A percentile compares a stretch with the other conserved stretches of the same genome.
phyloP scores from a whole-genome alignment of 2,888 invertebrate species.

The Spilarctia lutea region DNA sequence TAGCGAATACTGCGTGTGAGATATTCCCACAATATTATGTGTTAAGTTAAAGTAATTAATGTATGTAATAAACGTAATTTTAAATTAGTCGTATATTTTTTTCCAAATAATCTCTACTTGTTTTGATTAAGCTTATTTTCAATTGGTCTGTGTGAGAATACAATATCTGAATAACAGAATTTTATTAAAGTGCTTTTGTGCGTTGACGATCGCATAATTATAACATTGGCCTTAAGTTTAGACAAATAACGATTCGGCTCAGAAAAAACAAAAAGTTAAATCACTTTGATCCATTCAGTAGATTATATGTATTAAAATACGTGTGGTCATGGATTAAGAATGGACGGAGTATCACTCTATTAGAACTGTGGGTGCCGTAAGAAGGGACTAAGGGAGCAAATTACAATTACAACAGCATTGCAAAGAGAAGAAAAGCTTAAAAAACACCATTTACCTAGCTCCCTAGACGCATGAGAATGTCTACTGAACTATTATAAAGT shows the following conservation, averaged over 20 bases:
- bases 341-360: too few species aligned
- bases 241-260: neutral
- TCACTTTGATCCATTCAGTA: too few species aligned
- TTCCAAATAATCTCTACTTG: neutral
- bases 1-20: conserved; percentile 24
- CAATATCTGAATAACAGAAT: neutral
- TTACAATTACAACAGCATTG: too few species aligned
- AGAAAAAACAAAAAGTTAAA: neutral
- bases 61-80: conserved; percentile 14
- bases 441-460: too few species aligned
- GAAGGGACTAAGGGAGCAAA: too few species aligned
- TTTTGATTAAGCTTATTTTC: neutral
- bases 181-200: neutral
- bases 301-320: too few species aligned
- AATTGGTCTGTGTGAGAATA: neutral
- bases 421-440: too few species aligned
- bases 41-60: conserved; percentile 20
- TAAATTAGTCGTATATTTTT: neutral
- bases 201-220: neutral
- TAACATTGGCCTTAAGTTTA: neutral
- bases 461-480: too few species aligned
- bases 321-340: too few species aligned
- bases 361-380: too few species aligned
- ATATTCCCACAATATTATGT: conserved; percentile 43
- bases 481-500: too few species aligned